Percentiles rank a stretch among this genome's conserved stretches.
These are phyloP conservation scores for Tokudaia muenninki DNA, from an alignment of 2,797 vertebrate genomes.

Conservation along the genomic window DNA sequence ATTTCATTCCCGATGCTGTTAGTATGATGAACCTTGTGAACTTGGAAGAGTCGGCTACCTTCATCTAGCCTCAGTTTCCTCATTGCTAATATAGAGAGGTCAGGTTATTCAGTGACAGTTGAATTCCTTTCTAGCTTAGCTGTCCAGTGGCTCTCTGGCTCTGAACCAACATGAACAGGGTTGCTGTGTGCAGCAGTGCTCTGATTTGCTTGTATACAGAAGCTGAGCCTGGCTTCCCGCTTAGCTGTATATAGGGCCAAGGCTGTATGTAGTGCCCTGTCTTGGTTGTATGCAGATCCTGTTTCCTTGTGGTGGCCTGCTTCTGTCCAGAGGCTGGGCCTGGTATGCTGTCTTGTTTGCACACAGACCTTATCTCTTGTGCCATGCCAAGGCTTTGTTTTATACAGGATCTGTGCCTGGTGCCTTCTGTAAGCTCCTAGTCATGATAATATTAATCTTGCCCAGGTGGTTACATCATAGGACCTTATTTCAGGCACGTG, in stretches of 20 bases:
- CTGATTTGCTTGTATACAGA: not conserved
- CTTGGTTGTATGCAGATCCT: not conserved
- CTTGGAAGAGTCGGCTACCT: not conserved
- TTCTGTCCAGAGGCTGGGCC: not conserved
- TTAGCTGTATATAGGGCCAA: not conserved
- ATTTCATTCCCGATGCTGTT: not conserved
- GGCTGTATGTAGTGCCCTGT: not conserved
- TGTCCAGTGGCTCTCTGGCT: not conserved
- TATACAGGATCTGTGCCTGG: not conserved
- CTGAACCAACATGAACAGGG: not conserved
- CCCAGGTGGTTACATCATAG: not conserved
- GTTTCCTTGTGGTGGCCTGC: not conserved
- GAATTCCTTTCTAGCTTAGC: not conserved
- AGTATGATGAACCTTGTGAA: not conserved
- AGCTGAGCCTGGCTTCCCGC: not conserved
- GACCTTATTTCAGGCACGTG: not conserved
- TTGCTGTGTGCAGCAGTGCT: not conserved
- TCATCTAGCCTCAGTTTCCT: slow-evolving; percentile 49
- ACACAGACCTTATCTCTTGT: not conserved
- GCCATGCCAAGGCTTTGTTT: not conserved
- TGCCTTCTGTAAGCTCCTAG: not conserved
- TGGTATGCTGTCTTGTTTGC: not conserved
- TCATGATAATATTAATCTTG: not conserved
- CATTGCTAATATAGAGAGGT: not conserved
- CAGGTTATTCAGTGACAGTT: not conserved